Base-by-base conservation (phyloP, 2,888 invertebrate genomes). In the Cacoxenus indagator region DNA sequence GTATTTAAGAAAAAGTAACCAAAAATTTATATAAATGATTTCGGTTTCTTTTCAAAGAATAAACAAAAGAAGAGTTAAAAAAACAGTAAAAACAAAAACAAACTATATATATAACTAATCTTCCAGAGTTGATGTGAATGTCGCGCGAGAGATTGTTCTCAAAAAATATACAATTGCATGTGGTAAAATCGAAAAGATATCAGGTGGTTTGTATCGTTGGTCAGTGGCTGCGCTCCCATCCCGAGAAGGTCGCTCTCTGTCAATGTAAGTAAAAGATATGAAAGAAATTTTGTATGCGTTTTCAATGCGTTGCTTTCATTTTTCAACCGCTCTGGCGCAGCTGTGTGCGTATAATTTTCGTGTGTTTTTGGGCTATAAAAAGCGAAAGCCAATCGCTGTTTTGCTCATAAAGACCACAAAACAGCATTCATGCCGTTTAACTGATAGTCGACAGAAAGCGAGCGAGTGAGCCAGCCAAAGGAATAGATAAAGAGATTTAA, bases 381-480 rank as follows among this genome's bases (percentile, higher is more conserved):
- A 83, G 81, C 84, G 76, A 78, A 78, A 77, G 78, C 78, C 75
- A 70, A 68, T 76, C 74, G 72, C 76, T 75, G 79, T 79, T 83
- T 83, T 70, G 84, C 84, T 84, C 83, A 84, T 79, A 84, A 78
- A 82, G 81, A 79, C 78, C 74, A 75, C 77, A 78, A 81, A 83
- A 83, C 76, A 76, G 78, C 76, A 74, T 75, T 82, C 78, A 81
- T 75, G 61, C 61, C 43, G n/a, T n/a, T n/a, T n/a, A n/a, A n/a
- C n/a, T n/a, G n/a, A n/a, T n/a, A n/a, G n/a, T n/a, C n/a, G n/a
- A n/a, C n/a, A n/a, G n/a, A n/a, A 62, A 62, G 45, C 48, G 46
- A 11, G 43, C 65, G 45, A 65, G 45, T 31, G 70, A 48, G 64
- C 71, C 67, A 73, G 64, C 46, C 31, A 27, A 5, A 65, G 75